A percentile compares a stretch with the other conserved stretches of the same genome.
These are phyloP conservation scores for Pseudoips prasinana DNA, from an alignment of 2,888 invertebrate genomes.

Conservation along the genomic window DNA sequence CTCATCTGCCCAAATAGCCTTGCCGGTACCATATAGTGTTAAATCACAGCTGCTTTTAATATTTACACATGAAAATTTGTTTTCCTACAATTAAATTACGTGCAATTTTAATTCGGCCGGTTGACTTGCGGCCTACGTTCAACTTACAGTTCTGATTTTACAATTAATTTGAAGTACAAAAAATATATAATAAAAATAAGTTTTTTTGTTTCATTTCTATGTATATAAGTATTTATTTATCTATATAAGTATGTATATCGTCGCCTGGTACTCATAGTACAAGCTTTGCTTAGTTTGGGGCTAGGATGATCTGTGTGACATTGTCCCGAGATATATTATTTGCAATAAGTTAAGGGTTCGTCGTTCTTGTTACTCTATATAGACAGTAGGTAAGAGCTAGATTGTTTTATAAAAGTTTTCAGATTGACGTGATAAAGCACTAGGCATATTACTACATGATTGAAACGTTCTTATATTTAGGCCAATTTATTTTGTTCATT, in stretches of 20 bases:
- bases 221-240: too few species aligned
- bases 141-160: constrained; percentile 38
- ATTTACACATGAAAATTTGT: constrained; percentile 51
- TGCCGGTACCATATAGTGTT: constrained; percentile 56
- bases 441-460: constrained; percentile 22
- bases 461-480: constrained; percentile 36
- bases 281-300: too few species aligned
- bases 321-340: too few species aligned
- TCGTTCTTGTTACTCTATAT: too few species aligned
- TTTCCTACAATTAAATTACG: constrained; percentile 46
- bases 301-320: too few species aligned
- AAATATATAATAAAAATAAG: constrained; percentile 24
- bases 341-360: too few species aligned
- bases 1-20: constrained; percentile 51
- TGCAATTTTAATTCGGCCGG: constrained; percentile 49
- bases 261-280: too few species aligned
- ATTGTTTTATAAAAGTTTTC: constrained; percentile 14
- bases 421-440: constrained; percentile 18
- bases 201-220: constrained; percentile 5
- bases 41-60: constrained; percentile 58
- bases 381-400: constrained; percentile 13
- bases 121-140: constrained; percentile 33
- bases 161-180: constrained; percentile 36
- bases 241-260: too few species aligned
- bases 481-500: constrained; percentile 50